phyloP scores from a whole-genome alignment of 2,888 invertebrate species.

The Ophioninae sp. region DNA sequence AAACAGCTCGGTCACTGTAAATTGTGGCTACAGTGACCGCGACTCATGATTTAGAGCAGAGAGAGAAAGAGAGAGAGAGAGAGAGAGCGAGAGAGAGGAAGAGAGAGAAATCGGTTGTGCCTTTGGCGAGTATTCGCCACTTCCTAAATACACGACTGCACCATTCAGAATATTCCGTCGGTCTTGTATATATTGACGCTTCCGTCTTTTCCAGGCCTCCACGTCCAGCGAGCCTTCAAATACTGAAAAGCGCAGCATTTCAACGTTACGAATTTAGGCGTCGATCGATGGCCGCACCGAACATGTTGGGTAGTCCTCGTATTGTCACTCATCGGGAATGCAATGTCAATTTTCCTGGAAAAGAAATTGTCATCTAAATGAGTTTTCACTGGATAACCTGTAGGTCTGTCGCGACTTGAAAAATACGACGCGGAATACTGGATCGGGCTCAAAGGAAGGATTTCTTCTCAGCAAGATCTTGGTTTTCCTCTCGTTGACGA shows the following conservation, averaged over 20 bases:
- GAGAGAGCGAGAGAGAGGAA: slow-evolving; percentile 14
- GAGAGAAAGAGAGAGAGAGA: slow-evolving; percentile 14
- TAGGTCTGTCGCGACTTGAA: not conserved
- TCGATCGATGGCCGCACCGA: slow-evolving; percentile 18
- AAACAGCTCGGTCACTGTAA: slow-evolving; percentile 73
- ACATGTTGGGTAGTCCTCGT: not conserved
- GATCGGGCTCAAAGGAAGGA: not conserved
- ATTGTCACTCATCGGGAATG: not conserved
- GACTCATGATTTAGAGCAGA: slow-evolving; percentile 56
- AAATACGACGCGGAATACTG: not conserved
- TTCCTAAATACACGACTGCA: slow-evolving; percentile 51
- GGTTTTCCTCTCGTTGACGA: not conserved
- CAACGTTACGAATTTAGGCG: slow-evolving; percentile 55
- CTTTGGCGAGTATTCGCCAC: slow-evolving; percentile 41
- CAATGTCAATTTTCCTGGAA: not conserved
- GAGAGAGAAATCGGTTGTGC: slow-evolving; percentile 33
- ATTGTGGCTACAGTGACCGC: slow-evolving; percentile 71
- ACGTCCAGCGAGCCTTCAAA: slow-evolving; percentile 25
- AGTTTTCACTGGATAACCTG: not conserved
- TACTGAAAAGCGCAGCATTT: slow-evolving; percentile 44
- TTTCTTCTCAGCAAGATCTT: not conserved
- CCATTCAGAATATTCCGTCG: slow-evolving; percentile 36
- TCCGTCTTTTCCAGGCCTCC: slow-evolving; percentile 10
- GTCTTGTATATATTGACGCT: slow-evolving; percentile 9
- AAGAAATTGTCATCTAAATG: not conserved